Base-by-base conservation (phyloP, 1,140 invertebrate genomes). In the Leptoteleia sp. region DNA sequence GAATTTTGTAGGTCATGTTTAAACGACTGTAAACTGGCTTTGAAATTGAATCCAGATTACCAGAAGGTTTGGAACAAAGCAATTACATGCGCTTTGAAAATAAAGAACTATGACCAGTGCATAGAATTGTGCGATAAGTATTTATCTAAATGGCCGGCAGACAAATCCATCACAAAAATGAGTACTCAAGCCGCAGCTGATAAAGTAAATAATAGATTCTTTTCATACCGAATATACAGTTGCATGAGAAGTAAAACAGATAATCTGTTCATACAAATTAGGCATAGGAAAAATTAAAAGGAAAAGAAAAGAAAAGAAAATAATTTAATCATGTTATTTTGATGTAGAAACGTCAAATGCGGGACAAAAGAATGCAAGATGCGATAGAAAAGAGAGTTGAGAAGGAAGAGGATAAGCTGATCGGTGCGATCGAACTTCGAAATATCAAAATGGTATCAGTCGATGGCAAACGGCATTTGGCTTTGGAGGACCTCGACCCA, bases 31-130 rank as follows among this genome's bases (percentile, higher is more conserved):
- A 91, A 95, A 83, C 89, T 91, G 81, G 95, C 97, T 0, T 79
- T 97, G 9, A 93, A 94, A 83, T 91, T 95, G 16, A 94, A 96
- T 70, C 91, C 93, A 1, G 88, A 93, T 76, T 96, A 99, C 89
- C 83, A 89, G 3, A 99, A 99, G 90, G 94, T 95, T 1, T 89
- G 93, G 70, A 84, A 92, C 8, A 92, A 96, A 86, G 94, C 94
- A 27, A 94, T 94, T 0, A 92, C 94, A 68, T 95, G 94, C 83
- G 93, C 92, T 67, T 90, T 93, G 35, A 84, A 94, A 79, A 85
- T 95, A 50, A 91, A 92, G 40, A 92, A 94, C 73, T 96, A 92
- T 85, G 92, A 94, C 16, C 90, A 94, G 62, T 95, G 93, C 76
- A 90, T 95, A 7, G 87, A 93, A 77, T 93, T 94, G 80, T 96